Base-by-base conservation (phyloP, 1,140 invertebrate genomes). In the Archivesica marissinica region DNA sequence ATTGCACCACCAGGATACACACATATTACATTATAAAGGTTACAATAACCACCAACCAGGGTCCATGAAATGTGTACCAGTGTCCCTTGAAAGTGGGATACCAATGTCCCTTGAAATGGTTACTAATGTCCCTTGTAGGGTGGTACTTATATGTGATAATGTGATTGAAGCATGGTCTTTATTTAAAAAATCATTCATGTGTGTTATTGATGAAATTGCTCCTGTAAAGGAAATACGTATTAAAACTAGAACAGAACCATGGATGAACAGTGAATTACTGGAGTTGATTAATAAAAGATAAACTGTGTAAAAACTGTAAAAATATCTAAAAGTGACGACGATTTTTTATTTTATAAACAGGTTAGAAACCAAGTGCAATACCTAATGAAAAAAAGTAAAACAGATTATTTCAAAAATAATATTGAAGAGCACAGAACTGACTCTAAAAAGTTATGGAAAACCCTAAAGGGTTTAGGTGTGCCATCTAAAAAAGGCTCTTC, bases 401-500 rank as follows among this genome's bases (percentile, higher is more conserved):
- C 25, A 59, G 23, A 11, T 30, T 66, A 15, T 66, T 79, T 30
- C 41, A 15, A 17, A 35, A 66, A 41, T 41, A 47, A n/a, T 35
- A 11, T 79, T 30, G 77, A 79, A 33, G 20, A 79, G 35, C 64
- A 79, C 41, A 79, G 52, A 47, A 66, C 64, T 79, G 59, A 79
- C 61, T 78, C 59, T 25, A 64, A 79, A 47, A 44, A 38, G 44
- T 44, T 79, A 17, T 79, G 77, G 59, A 79, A 79, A 79, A 41
- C 30, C 30, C 25, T 79, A 28, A 79, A 79, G 68, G 41, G 11
- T 9, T 28, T 79, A 44, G 77, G 56, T 17, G n/a, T 79, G 38
- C 77, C 77, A 33, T 79, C 77, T 50, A 79, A 79, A 35, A 79
- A 79, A 79, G 77, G 61, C 3, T 66, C 77, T 47, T 39, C 59